These are phyloP conservation scores for Urocitellus parryii DNA, from an alignment of 2,113 vertebrate species.

Conservation along the genomic window DNA sequence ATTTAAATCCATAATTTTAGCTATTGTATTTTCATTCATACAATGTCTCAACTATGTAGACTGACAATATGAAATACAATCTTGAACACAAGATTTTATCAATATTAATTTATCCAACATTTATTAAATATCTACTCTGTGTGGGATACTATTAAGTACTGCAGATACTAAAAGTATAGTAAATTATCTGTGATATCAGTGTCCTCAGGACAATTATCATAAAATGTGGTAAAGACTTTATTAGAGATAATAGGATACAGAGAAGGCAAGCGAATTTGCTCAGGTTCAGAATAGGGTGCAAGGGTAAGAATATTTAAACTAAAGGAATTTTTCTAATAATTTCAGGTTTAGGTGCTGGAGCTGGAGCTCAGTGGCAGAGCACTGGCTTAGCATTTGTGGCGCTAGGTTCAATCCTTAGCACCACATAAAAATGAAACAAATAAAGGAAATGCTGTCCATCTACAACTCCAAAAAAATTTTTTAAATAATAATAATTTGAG, in stretches of 20 bases:
- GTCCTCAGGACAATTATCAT: neutral
- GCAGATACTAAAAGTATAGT: neutral
- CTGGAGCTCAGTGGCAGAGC: no score
- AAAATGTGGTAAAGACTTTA: neutral
- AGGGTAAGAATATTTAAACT: neutral
- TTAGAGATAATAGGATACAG: neutral
- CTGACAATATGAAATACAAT: slow-evolving; percentile 11
- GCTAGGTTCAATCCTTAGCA: no score
- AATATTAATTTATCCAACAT: neutral
- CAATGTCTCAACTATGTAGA: neutral
- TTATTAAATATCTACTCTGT: slow-evolving; percentile 5
- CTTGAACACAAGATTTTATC: slow-evolving; percentile 23
- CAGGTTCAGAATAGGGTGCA: neutral
- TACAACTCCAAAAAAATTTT: neutral
- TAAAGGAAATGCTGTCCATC: no score
- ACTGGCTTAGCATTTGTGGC: no score
- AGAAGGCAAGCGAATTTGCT: neutral
- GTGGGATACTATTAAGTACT: neutral
- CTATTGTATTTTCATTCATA: slow-evolving; percentile 15
- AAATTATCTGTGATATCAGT: neutral
- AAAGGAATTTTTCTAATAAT: neutral
- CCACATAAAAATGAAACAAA: no score
- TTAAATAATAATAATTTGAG: neutral
- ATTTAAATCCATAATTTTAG: neutral
- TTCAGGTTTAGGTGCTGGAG: neutral